Conservation (phyloP, 2,113 vertebrate species). For the Chiloscyllium plagiosum region DNA sequence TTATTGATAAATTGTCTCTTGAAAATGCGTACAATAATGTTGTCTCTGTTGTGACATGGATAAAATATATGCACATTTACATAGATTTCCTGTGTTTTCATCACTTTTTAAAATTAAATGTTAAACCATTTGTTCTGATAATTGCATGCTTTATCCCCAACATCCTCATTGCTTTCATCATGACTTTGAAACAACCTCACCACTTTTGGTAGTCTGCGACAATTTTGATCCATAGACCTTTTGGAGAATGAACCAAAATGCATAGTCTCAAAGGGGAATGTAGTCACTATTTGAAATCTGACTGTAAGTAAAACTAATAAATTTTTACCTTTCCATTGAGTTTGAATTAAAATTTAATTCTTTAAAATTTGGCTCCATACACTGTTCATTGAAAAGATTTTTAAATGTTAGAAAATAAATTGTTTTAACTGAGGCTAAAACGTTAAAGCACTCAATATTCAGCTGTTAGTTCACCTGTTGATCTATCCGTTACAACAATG, state of each 20-base stretch:
- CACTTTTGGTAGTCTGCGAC: not conserved
- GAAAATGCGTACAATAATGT: conserved; percentile 11
- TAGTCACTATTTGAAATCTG: not conserved
- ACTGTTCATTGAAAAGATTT: not conserved
- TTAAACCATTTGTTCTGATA: not conserved
- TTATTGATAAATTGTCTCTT: conserved; percentile 18
- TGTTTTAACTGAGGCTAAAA: not conserved
- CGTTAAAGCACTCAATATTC: not conserved
- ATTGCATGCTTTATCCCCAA: not conserved
- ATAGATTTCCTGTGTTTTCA: not conserved
- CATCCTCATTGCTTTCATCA: not conserved
- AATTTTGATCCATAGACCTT: not conserved
- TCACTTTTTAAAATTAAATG: not conserved
- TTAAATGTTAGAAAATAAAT: not conserved
- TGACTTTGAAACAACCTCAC: not conserved
- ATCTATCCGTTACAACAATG: not conserved
- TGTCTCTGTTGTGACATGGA: conserved; percentile 10
- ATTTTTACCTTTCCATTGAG: not conserved
- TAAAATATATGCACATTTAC: conserved; percentile 8
- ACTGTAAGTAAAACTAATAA: not conserved
- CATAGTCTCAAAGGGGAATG: not conserved
- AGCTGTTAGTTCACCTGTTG: not conserved
- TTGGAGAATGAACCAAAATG: not conserved
- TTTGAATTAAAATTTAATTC: not conserved
- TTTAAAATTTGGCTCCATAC: not conserved